Evolutionary conservation across 2,797 vertebrate species (phyloP).

Genomic region (Pagetopsis macropterus): DNA sequence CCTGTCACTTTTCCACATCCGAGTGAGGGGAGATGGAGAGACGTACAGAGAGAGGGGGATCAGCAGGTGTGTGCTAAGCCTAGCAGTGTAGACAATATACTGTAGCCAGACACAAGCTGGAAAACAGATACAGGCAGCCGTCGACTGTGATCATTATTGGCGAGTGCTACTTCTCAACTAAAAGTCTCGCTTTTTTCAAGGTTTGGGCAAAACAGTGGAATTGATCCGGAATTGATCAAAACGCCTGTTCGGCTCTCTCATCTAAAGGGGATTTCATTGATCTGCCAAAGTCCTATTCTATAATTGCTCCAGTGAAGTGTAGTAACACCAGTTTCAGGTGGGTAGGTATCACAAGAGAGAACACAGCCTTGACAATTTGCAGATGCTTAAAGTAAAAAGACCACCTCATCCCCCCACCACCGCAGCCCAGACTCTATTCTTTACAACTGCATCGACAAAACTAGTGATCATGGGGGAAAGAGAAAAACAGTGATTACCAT

Average conservation of each 20-base stretch:
- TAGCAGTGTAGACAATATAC: conserved; percentile 58
- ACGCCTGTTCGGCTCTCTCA: conserved; percentile 67
- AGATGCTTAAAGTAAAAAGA: conserved; percentile 69
- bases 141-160: conserved; percentile 62
- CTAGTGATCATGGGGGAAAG: conserved; percentile 28
- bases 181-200: conserved; percentile 64
- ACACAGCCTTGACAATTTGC: conserved; percentile 71
- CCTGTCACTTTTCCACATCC: conserved; percentile 78
- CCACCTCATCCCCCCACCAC: conserved; percentile 2
- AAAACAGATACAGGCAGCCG: conserved; percentile 46
- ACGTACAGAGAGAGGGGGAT: conserved; percentile 39
- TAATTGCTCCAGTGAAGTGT: conserved; percentile 80
- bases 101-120: conserved; percentile 53
- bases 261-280: conserved; percentile 80
- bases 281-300: conserved; percentile 74
- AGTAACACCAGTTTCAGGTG: conserved; percentile 75
- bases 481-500: conserved; percentile 21
- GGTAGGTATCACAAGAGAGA: conserved; percentile 72
- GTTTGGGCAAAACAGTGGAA: conserved; percentile 74
- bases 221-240: conserved; percentile 78
- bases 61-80: conserved; percentile 70
- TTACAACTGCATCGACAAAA: conserved; percentile 38
- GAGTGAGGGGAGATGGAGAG: conserved; percentile 52
- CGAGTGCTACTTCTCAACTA: conserved; percentile 54
- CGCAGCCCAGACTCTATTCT: conserved; percentile 36